Evolutionary conservation across 2,113 vertebrate genomes (phyloP).

Genomic region (Lycocorax pyrrhopterus): DNA sequence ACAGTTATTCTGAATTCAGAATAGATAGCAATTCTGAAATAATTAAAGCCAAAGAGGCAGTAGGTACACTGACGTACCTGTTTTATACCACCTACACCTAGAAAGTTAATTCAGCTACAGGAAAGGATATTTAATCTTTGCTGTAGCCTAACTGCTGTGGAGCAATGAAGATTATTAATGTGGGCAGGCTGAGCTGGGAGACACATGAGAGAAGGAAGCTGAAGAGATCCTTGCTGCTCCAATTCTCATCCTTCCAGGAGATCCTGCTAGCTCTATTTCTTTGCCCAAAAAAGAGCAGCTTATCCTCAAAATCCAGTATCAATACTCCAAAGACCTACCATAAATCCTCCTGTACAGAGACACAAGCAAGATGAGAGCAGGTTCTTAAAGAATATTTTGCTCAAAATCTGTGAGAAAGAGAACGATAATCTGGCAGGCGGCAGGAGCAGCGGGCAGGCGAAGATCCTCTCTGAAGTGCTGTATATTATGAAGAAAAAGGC

Average conservation of each 20-base stretch:
- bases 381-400: not conserved
- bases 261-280: not conserved
- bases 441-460: not conserved
- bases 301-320: not conserved
- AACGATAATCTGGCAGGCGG: not conserved
- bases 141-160: not conserved
- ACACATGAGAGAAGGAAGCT: not conserved
- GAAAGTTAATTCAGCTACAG: not conserved
- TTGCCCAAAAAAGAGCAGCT: not conserved
- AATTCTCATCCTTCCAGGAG: not conserved
- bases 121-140: not conserved
- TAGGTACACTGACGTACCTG: not conserved
- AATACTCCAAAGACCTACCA: not conserved
- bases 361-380: not conserved
- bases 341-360: not conserved
- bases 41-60: not conserved
- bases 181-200: not conserved
- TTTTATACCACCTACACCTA: not conserved
- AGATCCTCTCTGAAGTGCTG: not conserved
- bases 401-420: not conserved
- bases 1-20: not conserved
- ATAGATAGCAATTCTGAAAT: not conserved
- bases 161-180: not conserved
- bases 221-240: not conserved
- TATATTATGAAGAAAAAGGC: not conserved